phyloP scores from a whole-genome alignment of 2,113 vertebrate species.

The Mixornis gularis region DNA sequence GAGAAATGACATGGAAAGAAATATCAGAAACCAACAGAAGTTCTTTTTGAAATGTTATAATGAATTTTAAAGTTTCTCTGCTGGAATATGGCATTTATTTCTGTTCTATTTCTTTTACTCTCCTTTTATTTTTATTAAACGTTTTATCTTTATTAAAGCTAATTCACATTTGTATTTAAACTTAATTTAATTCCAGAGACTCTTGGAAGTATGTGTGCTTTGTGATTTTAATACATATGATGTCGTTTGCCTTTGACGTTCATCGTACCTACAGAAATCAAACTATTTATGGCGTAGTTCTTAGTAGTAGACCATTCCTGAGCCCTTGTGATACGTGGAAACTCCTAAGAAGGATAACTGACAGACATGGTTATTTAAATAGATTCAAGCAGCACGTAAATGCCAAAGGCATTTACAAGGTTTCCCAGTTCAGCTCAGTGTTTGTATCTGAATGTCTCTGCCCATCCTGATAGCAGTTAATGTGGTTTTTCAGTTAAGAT shows the following conservation, averaged over 20 bases:
- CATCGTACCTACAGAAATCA: constrained; percentile 7
- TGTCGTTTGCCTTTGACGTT: constrained; percentile 5
- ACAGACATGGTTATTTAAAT: constrained; percentile 57
- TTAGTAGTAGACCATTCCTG: constrained; percentile 35
- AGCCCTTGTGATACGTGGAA: constrained; percentile 50
- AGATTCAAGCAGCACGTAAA: constrained; percentile 48
- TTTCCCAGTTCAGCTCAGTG: constrained; percentile 36
- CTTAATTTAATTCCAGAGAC: neutral
- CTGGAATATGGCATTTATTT: neutral
- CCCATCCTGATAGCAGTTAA: neutral
- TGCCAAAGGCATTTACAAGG: constrained; percentile 60
- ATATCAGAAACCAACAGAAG: neutral
- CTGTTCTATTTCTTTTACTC: neutral
- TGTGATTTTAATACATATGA: neutral
- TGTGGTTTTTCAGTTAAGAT: neutral
- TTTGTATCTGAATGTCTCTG: neutral
- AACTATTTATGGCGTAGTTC: constrained; percentile 54
- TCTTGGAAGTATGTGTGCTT: neutral
- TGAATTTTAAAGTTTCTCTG: neutral
- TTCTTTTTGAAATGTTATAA: neutral
- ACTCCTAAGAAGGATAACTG: constrained; percentile 67
- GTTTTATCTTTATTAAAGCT: neutral
- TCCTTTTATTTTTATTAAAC: neutral
- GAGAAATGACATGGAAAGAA: neutral
- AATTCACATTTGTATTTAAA: neutral